Evolutionary conservation across 2,888 invertebrate species (phyloP), one percentile per base, ranked within the genome.

Genomic region (Acronicta psi): DNA sequence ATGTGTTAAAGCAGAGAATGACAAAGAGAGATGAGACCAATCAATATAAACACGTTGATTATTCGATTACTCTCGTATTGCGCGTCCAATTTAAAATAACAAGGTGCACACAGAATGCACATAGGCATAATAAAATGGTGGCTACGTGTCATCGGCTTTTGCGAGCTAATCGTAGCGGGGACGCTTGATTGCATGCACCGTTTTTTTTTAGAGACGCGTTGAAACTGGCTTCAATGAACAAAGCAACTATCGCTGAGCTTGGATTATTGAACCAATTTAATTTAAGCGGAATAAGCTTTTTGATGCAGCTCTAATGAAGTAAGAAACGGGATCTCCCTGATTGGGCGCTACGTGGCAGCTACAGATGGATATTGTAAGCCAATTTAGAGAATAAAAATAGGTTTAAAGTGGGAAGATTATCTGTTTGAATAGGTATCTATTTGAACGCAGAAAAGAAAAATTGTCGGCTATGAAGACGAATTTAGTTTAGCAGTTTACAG

Each of bases 241-340:
- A 87, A 88, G 90, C 88, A 88, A 87, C 88, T 85, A 87, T 86
- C 84, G 85, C 84, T 82, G 83, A 83, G 83, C 83, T 73, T 71
- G 81, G 87, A 88, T 89, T 89, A 91, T 90, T 89, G 89, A 86
- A 84, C 85, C 90, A 90, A 90, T 91, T 89, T 87, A 83, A 83
- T 88, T 86, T 88, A 74, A 82, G 78, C 81, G 79, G 88, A 87
- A 87, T 86, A 86, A 86, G 87, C 86, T 84, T 82, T 86, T 82
- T 82, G 82, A 85, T 81, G 76, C 81, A 73, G 75, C 79, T 80
- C 78, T 85, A 85, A 86, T 84, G 82, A 85, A 85, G 80, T 73
- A 80, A 73, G 72, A 65, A 80, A 75, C 72, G 73, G 69, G 73
- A 66, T 67, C 66, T 62, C 59, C 60, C 73, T 82, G 83, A 85